Conservation (phyloP, 2,888 invertebrate species). For the Pyrrhosoma nymphula region DNA sequence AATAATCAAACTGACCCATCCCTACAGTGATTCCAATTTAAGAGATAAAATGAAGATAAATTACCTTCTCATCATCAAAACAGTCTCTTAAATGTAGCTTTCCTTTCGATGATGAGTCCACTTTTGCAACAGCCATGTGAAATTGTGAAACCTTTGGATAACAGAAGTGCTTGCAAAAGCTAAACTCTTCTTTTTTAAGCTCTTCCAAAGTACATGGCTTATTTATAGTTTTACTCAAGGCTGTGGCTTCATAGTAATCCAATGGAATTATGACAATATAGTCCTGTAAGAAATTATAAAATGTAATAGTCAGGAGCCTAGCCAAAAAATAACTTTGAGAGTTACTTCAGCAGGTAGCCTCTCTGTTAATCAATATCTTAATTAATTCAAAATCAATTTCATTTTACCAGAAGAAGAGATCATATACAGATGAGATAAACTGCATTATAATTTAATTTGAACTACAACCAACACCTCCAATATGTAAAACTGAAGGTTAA, state of each 20-base stretch:
- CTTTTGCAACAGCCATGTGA: slow-evolving; percentile 82
- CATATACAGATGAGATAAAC: too few species aligned
- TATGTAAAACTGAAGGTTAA: too few species aligned
- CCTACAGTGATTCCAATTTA: too few species aligned
- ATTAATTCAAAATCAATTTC: too few species aligned
- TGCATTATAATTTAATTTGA: too few species aligned
- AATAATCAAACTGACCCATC: too few species aligned
- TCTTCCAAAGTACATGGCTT: slow-evolving; percentile 88
- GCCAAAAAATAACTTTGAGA: background rate
- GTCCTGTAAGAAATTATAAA: slow-evolving; percentile 79
- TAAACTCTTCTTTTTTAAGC: slow-evolving; percentile 75
- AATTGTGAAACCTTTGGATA: slow-evolving; percentile 87
- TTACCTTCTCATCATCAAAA: slow-evolving; percentile 76
- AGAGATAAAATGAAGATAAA: too few species aligned
- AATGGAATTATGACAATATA: slow-evolving; percentile 97
- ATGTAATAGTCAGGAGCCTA: background rate
- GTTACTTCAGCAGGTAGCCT: too few species aligned
- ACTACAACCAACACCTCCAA: too few species aligned
- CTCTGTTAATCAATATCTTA: too few species aligned
- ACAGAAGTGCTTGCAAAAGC: slow-evolving; percentile 89
- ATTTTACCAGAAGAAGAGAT: too few species aligned
- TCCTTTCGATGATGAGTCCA: slow-evolving; percentile 80
- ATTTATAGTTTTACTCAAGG: slow-evolving; percentile 90
- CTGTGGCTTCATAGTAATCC: slow-evolving; percentile 96
- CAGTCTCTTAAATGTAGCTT: slow-evolving; percentile 77